These are phyloP conservation scores for Mechanitis mazaeus DNA, from an alignment of 2,888 invertebrate genomes.

Conservation along the genomic window DNA sequence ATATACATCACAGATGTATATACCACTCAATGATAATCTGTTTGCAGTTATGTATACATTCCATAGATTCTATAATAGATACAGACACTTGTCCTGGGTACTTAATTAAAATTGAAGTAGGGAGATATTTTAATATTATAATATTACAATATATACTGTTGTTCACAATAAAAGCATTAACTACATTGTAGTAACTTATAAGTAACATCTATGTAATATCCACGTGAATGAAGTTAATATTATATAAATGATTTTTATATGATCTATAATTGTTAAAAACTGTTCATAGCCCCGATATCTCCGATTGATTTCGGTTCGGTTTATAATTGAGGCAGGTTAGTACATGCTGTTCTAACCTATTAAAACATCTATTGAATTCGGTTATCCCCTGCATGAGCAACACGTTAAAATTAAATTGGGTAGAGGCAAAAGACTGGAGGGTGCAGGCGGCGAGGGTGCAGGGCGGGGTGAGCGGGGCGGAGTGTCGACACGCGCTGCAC, in stretches of 20 bases:
- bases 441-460: constrained; percentile 39
- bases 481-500: constrained; percentile 73
- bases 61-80: too few species aligned
- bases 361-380: constrained; percentile 25
- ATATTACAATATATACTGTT: too few species aligned
- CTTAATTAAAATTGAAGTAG: too few species aligned
- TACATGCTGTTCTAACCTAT: constrained; percentile 25
- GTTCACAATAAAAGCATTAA: too few species aligned
- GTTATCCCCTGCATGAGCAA: constrained; percentile 17
- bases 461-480: constrained; percentile 44
- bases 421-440: constrained; percentile 40
- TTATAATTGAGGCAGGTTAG: constrained; percentile 37
- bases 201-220: too few species aligned
- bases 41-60: too few species aligned
- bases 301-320: constrained; percentile 26
- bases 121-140: too few species aligned
- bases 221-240: too few species aligned
- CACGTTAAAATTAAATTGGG: constrained; percentile 32
- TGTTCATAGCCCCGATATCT: constrained; percentile 6
- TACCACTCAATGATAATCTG: too few species aligned
- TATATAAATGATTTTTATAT: neutral
- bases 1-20: too few species aligned
- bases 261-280: neutral
- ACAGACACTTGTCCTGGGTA: too few species aligned
- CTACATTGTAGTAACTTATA: too few species aligned